Evolutionary conservation across 2,113 vertebrate genomes (phyloP).

Genomic region (Potamarius usumacintae): DNA sequence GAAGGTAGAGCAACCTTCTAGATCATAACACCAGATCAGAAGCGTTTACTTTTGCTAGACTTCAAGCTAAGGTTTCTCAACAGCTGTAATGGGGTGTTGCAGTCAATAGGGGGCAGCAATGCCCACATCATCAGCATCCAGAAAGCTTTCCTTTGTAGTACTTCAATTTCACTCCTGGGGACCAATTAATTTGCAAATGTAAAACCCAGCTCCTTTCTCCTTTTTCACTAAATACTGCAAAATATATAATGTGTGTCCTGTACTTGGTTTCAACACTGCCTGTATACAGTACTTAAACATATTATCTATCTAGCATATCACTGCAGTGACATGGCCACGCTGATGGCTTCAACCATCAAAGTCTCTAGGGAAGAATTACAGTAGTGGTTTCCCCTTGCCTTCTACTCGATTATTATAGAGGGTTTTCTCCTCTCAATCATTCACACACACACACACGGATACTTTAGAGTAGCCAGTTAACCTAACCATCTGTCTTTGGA

Average conservation of each 20-base stretch:
- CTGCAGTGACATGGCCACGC: too few relatives aligned
- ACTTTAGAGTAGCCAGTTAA: too few relatives aligned
- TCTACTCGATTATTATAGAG: too few relatives aligned
- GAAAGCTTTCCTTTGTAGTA: background rate
- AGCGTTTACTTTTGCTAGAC: background rate
- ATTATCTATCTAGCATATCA: background rate
- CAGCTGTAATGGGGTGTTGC: background rate
- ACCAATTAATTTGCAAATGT: background rate
- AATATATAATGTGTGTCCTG: background rate
- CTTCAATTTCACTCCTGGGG: background rate
- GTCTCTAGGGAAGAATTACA: too few relatives aligned
- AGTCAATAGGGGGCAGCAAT: conserved; percentile 41
- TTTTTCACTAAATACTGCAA: background rate
- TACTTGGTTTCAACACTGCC: background rate
- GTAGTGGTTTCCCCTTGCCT: too few relatives aligned
- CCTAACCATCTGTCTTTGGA: too few relatives aligned
- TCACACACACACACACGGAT: too few relatives aligned
- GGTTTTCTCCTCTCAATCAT: too few relatives aligned
- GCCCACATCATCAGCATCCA: conserved; percentile 3
- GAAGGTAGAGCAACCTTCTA: background rate
- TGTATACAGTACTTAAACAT: background rate
- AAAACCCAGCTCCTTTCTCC: background rate
- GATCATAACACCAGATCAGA: background rate
- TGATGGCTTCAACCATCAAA: too few relatives aligned
- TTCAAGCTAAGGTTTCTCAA: background rate